Conservation (phyloP, 2,888 invertebrate species). For the Lochmaea capreae region DNA sequence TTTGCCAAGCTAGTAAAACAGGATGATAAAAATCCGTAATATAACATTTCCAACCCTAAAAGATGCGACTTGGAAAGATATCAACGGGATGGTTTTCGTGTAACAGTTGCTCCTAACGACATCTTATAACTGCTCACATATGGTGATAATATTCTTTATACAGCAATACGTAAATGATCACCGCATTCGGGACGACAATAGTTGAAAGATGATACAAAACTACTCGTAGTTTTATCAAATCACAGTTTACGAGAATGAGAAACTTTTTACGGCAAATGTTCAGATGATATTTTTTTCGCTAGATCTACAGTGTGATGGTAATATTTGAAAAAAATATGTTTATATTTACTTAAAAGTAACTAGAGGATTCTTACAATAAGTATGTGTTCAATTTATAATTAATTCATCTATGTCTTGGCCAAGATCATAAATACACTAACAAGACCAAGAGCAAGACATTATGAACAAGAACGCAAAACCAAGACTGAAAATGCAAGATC, state of each 20-base stretch:
- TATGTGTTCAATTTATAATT: too few relatives aligned
- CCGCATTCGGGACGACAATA: constrained; percentile 26
- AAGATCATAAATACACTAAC: too few relatives aligned
- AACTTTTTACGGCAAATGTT: not conserved
- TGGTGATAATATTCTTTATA: constrained; percentile 30
- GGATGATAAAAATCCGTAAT: constrained; percentile 18
- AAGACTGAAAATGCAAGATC: too few relatives aligned
- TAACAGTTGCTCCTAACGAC: constrained; percentile 27
- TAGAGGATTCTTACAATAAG: too few relatives aligned
- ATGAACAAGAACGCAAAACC: too few relatives aligned
- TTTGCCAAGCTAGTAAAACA: constrained; percentile 9
- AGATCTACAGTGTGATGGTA: not conserved
- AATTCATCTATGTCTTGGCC: too few relatives aligned
- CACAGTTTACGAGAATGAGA: not conserved
- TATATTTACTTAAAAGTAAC: too few relatives aligned
- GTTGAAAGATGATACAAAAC: constrained; percentile 12
- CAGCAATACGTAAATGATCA: constrained; percentile 37
- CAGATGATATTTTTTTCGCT: too few relatives aligned
- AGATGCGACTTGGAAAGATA: constrained; percentile 21
- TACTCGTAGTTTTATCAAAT: constrained; percentile 9
- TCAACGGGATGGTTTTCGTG: constrained; percentile 8
- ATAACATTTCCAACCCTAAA: constrained; percentile 9
- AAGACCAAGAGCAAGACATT: too few relatives aligned
- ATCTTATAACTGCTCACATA: constrained; percentile 26
- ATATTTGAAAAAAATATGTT: too few relatives aligned